phyloP scores from a whole-genome alignment of 35 echinoderm and acorn worm species.

The Anneissia japonica region DNA sequence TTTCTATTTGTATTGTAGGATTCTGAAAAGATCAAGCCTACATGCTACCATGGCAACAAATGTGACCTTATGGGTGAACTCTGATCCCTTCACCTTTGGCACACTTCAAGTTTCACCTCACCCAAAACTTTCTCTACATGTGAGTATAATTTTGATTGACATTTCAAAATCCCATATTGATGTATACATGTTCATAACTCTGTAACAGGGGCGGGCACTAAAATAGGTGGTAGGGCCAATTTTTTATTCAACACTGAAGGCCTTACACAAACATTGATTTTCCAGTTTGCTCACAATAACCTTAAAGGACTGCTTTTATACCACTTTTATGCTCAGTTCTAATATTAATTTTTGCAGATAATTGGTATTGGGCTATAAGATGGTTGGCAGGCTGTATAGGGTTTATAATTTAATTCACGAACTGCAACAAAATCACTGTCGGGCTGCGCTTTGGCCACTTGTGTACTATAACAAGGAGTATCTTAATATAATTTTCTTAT shows the following conservation, averaged over 20 bases:
- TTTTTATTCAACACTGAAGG: not conserved
- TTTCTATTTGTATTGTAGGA: too few species aligned
- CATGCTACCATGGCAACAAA: not conserved
- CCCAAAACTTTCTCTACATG: constrained; percentile 86
- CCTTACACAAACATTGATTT: not conserved
- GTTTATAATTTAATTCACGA: too few species aligned
- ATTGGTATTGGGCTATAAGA: too few species aligned
- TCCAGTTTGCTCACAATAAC: not conserved
- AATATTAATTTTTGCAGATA: too few species aligned
- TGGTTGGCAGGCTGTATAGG: too few species aligned
- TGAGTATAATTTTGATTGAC: constrained; percentile 34
- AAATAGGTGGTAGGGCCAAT: not conserved
- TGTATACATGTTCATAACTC: not conserved
- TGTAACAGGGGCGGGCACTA: too few species aligned
- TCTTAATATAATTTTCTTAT: too few species aligned
- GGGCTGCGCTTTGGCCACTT: too few species aligned
- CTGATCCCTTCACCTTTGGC: constrained; percentile 74
- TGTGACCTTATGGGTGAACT: constrained; percentile 56
- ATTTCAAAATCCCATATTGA: not conserved
- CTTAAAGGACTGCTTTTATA: not conserved
- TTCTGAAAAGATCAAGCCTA: too few species aligned
- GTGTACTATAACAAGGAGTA: too few species aligned
- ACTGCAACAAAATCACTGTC: too few species aligned
- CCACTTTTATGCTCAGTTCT: not conserved
- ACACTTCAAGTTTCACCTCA: constrained; percentile 78